Base-by-base conservation (phyloP, 2,113 vertebrate species). In the Zosterops pallidus region DNA sequence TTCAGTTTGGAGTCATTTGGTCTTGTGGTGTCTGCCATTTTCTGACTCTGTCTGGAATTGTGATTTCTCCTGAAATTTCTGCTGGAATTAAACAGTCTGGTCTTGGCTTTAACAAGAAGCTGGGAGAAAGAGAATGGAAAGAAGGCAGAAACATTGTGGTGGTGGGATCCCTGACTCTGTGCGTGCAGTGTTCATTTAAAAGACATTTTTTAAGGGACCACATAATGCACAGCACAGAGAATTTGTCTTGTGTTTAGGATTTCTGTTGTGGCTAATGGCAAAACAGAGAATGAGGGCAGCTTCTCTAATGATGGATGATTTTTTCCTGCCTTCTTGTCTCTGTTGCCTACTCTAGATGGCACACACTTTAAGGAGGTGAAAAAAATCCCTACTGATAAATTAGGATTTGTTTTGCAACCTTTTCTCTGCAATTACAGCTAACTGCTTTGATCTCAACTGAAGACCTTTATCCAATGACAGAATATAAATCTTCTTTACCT, bases 361-460 rank as follows among this genome's bases (percentile, higher is more conserved):
- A 47, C 33, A 5, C 67, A 12, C 53, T 94, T 86, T 17, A 57
- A 25, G 41, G 56, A 50, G 37, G 57, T 75, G 67, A 94, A 93
- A 64, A 64, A 68, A 92, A 77, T 80, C 49, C 69, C 31, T 60
- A 26, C 71, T 93, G 94, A 86, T 92, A 78, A 86, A 89, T 89
- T 47, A 78, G 56, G 83, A 78, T 89, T 93, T 77, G 83, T 86
- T 95, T 94, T 94, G 46, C 64, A 67, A 14, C 64, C 76, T 90
- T 83, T 71, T 88, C 70, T 63, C 42, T 60, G 86, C 91, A 89
- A 3, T 94, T 94, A 57, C 1, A 67, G 50, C 68, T 80, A 74
- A 90, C 68, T 86, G 83, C 68, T 97, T 94, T 93, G 80, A 83
- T 96, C 88, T 93, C 65, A 53, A 56, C 77, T 86, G 72, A 93